Conservation (phyloP, 2,888 invertebrate species). For the Polietes domitor region DNA sequence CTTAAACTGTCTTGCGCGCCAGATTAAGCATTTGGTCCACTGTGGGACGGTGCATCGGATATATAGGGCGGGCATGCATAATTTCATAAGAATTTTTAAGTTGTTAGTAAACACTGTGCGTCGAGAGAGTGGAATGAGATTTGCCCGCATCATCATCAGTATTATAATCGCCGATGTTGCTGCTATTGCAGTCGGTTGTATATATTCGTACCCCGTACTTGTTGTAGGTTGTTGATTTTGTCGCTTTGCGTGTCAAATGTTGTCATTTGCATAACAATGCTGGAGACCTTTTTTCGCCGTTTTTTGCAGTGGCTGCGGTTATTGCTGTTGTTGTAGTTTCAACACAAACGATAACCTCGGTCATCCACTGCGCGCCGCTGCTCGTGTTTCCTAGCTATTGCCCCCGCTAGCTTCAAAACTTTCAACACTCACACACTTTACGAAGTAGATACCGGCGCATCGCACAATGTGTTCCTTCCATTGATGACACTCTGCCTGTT, state of each 20-base stretch:
- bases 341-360: slow-evolving; percentile 66
- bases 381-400: slow-evolving; percentile 27
- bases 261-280: slow-evolving; percentile 81
- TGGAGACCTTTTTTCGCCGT: slow-evolving; percentile 72
- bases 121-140: slow-evolving; percentile 15
- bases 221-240: slow-evolving; percentile 67
- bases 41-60: no score
- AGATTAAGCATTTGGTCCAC: no score
- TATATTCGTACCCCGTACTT: slow-evolving; percentile 27
- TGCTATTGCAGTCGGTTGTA: background rate
- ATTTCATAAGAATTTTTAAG: background rate
- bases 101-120: background rate
- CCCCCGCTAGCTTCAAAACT: background rate
- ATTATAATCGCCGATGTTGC: slow-evolving; percentile 3
- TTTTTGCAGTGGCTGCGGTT: slow-evolving; percentile 14
- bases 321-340: slow-evolving; percentile 44
- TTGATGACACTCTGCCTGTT: slow-evolving; percentile 49
- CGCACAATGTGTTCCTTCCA: background rate
- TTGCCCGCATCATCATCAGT: slow-evolving; percentile 54
- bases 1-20: no score
- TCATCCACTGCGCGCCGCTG: slow-evolving; percentile 54
- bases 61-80: no score
- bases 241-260: slow-evolving; percentile 78
- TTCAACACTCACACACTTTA: slow-evolving; percentile 25
- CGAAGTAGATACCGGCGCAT: slow-evolving; percentile 16